These are phyloP conservation scores for Gymnopithys bicolor DNA, from an alignment of 2,797 vertebrate species.

Conservation along the genomic window DNA sequence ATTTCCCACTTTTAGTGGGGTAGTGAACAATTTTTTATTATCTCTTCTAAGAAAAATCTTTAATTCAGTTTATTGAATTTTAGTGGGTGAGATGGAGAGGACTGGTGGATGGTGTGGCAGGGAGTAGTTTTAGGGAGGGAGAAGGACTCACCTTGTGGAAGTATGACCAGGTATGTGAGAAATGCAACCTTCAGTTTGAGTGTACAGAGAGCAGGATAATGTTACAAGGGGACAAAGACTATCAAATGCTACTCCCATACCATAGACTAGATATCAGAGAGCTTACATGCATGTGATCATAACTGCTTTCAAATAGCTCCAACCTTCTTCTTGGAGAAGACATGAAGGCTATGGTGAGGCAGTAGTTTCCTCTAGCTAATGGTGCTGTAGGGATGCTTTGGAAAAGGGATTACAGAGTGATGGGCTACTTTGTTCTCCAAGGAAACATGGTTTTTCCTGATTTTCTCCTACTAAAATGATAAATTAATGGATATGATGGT, in stretches of 20 bases:
- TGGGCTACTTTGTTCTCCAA: not conserved
- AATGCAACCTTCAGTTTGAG: not conserved
- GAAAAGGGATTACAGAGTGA: not conserved
- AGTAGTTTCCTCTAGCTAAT: not conserved
- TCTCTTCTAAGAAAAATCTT: not conserved
- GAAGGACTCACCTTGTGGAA: not conserved
- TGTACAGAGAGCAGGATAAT: not conserved
- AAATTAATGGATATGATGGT: not conserved
- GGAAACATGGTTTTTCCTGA: not conserved
- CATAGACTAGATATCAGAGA: not conserved
- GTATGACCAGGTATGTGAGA: not conserved
- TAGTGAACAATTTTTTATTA: not conserved
- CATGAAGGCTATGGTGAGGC: not conserved
- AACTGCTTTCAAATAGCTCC: not conserved
- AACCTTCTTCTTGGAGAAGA: not conserved
- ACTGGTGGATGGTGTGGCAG: not conserved
- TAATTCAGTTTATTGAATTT: not conserved
- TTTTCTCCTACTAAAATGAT: not conserved
- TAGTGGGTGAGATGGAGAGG: not conserved
- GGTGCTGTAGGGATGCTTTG: not conserved
- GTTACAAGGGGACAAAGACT: not conserved
- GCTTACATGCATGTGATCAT: not conserved
- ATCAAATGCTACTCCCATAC: not conserved
- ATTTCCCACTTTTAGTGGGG: not conserved
- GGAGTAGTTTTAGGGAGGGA: not conserved